Conservation (phyloP, 2,113 vertebrate genomes). For the Asarcornis scutulata region DNA sequence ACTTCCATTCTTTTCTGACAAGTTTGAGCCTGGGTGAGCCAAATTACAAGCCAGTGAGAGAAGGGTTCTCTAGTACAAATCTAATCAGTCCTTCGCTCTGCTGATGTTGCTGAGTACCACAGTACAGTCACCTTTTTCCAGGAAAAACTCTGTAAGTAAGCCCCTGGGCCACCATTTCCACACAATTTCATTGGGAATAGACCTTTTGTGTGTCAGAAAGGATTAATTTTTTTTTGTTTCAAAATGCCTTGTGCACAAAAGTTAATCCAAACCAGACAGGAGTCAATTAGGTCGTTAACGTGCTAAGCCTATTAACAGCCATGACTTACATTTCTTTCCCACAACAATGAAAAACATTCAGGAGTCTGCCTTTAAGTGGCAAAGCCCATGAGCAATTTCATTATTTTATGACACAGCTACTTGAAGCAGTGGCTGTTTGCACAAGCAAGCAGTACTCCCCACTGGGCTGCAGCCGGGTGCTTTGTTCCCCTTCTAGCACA, state of each 20-base stretch:
- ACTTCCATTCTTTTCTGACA: not conserved
- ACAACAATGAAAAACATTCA: constrained; percentile 7
- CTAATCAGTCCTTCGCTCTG: not conserved
- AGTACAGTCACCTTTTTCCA: constrained; percentile 7
- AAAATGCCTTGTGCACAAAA: constrained; percentile 24
- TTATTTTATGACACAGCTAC: not conserved
- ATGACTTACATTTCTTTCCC: constrained; percentile 33
- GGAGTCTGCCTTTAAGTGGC: not conserved
- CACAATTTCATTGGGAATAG: constrained; percentile 21
- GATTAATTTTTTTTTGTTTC: constrained; percentile 36
- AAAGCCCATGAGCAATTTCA: constrained; percentile 1
- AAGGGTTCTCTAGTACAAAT: not conserved
- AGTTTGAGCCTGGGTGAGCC: not conserved
- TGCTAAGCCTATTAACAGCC: constrained; percentile 43
- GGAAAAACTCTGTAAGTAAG: not conserved
- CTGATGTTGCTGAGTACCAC: not conserved
- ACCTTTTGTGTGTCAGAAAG: constrained; percentile 1
- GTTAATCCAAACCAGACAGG: constrained; percentile 62
- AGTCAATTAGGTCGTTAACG: constrained; percentile 38
- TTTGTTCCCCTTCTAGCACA: not conserved
- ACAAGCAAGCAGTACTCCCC: not conserved
- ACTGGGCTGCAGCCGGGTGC: not conserved
- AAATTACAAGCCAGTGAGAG: constrained; percentile 14
- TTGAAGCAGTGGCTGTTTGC: not conserved
- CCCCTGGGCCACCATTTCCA: not conserved